Percentiles rank a stretch among this genome's conserved stretches.
phyloP scores from a whole-genome alignment of 2,888 invertebrate genomes.

The Nezara viridula region DNA sequence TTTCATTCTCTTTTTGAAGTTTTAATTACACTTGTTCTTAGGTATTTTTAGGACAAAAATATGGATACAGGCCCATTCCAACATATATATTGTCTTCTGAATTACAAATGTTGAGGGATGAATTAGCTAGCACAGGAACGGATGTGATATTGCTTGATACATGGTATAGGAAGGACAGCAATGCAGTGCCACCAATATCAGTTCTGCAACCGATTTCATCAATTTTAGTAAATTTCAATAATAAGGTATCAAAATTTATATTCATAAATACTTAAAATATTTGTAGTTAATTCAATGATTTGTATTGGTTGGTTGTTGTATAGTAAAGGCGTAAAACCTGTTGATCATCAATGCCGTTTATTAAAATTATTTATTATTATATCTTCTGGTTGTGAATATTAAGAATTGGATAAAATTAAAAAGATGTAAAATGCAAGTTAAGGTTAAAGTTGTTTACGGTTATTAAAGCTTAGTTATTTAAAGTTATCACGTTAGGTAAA shows the following conservation, averaged over 20 bases:
- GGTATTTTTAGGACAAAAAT: slow-evolving; percentile 97
- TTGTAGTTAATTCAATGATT: no score
- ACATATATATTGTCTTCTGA: slow-evolving; percentile 94
- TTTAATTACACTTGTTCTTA: slow-evolving; percentile 67
- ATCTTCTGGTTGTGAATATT: no score
- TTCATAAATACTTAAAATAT: no score
- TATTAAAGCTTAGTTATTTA: no score
- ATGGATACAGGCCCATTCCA: slow-evolving; percentile 97
- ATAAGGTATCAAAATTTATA: slow-evolving; percentile 78
- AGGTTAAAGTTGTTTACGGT: no score
- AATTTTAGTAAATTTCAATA: slow-evolving; percentile 96
- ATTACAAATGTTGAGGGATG: slow-evolving; percentile 87
- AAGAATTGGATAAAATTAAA: no score
- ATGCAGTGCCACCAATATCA: slow-evolving; percentile 95
- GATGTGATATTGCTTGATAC: slow-evolving; percentile 88
- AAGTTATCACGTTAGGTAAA: no score
- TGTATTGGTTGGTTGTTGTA: no score
- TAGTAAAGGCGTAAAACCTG: no score
- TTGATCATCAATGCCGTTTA: no score
- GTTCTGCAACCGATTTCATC: slow-evolving; percentile 97
- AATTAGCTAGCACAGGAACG: slow-evolving; percentile 84
- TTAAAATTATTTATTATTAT: no score
- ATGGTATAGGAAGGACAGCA: slow-evolving; percentile 97
- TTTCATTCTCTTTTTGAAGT: not conserved
- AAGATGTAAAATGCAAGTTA: no score